Evolutionary conservation across 2,797 vertebrate species (phyloP), one percentile per base, ranked within the genome.

Genomic region (Schizothorax lantsangensis): DNA sequence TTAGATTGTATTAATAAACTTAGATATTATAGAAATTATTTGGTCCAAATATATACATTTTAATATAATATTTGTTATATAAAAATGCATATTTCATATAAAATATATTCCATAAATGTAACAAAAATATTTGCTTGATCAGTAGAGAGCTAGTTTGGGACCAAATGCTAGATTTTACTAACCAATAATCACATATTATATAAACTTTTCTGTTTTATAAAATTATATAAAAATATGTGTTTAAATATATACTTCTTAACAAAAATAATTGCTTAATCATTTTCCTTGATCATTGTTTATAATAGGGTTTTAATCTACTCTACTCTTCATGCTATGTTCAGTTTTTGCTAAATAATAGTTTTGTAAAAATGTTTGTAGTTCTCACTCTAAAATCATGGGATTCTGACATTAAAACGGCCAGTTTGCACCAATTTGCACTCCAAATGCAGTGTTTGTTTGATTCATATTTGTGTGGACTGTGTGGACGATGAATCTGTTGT

Each of bases 401-500:
- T 33, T 33, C n/a, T 66, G 64, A 66, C 30, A 11, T 19, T 52
- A 6, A 52, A 52, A 4, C 15, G 2, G 17, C 17, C 49, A 54
- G 17, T 52, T 19, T 52, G 49, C 49, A 52, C 49, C 5, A 38
- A 6, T 38, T 38, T 47, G 1, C 12, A 47, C 7, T 52, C 54
- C 54, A 10, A 57, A 57, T 57, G 7, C 7, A 45, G 38, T 73
- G 23, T 73, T 73, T 47, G 72, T 74, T 47, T 30, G n/a, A 1
- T 11, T 11, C 10, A n/a, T 17, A 47, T 5, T 9, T 73, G 6
- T 73, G n/a, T 4, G 71, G 23, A 26, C 40, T 5, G n/a, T 47
- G 68, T 49, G 40, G 81, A 83, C 15, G 84, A 59, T 68, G 36
- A 62, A 59, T 14, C 9, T 19, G 79, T 33, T 14, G 38, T 84